Conservation (phyloP, 23 tunicate species). For the Corella eumyota region DNA sequence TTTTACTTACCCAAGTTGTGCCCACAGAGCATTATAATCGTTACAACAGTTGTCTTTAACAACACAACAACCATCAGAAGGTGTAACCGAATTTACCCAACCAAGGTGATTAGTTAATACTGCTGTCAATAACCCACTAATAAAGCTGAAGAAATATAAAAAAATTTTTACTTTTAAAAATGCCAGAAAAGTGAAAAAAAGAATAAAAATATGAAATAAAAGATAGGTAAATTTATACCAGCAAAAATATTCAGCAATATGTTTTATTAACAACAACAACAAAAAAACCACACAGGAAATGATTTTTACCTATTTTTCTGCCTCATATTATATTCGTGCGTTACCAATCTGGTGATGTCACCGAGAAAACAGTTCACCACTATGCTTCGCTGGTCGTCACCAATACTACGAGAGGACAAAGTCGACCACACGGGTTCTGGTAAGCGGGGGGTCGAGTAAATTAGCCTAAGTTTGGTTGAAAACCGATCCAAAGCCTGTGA, state of each 20-base stretch:
- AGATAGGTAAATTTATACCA: too few relatives aligned
- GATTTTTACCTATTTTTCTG: slow-evolving; percentile 59
- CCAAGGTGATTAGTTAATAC: slow-evolving; percentile 77
- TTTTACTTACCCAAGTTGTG: slow-evolving; percentile 78
- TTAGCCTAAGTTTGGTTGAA: slow-evolving; percentile 13
- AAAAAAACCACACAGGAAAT: too few relatives aligned
- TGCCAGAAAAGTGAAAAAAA: too few relatives aligned
- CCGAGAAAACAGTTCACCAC: slow-evolving; percentile 47
- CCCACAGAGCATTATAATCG: slow-evolving; percentile 75
- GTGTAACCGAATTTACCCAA: slow-evolving; percentile 59
- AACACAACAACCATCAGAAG: slow-evolving; percentile 9
- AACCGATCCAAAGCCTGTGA: slow-evolving; percentile 48
- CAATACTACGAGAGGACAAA: slow-evolving; percentile 1
- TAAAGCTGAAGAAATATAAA: slow-evolving; percentile 44
- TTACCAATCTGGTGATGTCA: slow-evolving; percentile 37
- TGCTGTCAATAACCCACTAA: slow-evolving; percentile 53
- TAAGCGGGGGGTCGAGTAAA: slow-evolving; percentile 60
- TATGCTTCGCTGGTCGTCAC: slow-evolving; percentile 12
- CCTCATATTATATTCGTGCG: slow-evolving; percentile 47
- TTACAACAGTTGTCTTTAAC: background rate
- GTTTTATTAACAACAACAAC: too few relatives aligned
- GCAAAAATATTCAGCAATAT: too few relatives aligned
- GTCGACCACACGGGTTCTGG: slow-evolving; percentile 75
- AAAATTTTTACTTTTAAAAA: too few relatives aligned
- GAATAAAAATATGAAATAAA: too few relatives aligned